Percentiles rank a stretch among this genome's conserved stretches.
phyloP scores from a whole-genome alignment of 2,113 vertebrate genomes.

The Pteruthius melanotis region DNA sequence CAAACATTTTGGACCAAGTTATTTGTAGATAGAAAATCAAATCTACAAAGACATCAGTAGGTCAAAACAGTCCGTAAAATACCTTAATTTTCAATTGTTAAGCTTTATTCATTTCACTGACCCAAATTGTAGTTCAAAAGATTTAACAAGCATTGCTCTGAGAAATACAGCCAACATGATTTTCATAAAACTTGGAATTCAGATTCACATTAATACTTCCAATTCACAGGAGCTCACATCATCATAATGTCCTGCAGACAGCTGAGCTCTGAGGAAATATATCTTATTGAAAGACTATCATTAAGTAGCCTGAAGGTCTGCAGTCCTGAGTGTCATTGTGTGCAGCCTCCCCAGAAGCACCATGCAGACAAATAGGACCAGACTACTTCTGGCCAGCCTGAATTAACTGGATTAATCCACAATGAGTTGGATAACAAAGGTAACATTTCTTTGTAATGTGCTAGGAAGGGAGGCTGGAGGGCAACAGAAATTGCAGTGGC shows the following conservation, averaged over 20 bases:
- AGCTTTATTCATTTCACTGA: background rate
- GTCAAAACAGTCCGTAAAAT: background rate
- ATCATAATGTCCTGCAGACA: background rate
- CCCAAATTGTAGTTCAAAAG: background rate
- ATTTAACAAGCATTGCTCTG: background rate
- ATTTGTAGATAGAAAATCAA: background rate
- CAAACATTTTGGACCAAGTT: background rate
- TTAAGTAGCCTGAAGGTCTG: constrained; percentile 15
- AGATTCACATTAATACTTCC: background rate
- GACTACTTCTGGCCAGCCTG: constrained; percentile 36
- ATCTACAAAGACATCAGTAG: background rate
- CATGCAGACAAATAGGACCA: constrained; percentile 16
- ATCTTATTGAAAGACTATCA: constrained; percentile 35
- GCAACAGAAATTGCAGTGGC: constrained; percentile 38
- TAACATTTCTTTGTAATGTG: constrained; percentile 7
- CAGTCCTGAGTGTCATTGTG: background rate
- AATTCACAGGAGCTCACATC: background rate
- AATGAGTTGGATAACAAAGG: constrained; percentile 36
- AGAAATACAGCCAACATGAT: background rate
- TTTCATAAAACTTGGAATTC: background rate
- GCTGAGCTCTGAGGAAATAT: background rate
- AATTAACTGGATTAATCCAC: constrained; percentile 46
- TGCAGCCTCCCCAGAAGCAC: constrained; percentile 18
- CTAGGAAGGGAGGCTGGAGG: constrained; percentile 32
- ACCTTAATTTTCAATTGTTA: background rate